Conservation (phyloP, 2,113 vertebrate genomes). For the Chloroceryle aenea region DNA sequence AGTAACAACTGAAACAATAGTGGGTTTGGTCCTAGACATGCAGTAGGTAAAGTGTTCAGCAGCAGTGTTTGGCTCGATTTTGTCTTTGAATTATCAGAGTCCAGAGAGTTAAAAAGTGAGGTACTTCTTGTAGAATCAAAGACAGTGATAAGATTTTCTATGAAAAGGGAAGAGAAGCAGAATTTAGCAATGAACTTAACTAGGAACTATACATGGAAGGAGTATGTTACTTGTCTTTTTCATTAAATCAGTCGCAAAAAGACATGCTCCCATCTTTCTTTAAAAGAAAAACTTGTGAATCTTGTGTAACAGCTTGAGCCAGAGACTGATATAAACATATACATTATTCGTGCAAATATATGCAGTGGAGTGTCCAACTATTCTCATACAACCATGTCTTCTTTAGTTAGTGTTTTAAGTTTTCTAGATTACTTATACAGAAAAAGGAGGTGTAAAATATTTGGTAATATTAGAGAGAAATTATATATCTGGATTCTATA, state of each 20-base stretch:
- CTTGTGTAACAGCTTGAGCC: not conserved
- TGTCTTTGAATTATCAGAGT: not conserved
- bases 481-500: not conserved
- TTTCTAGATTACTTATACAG: not conserved
- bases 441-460: not conserved
- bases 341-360: not conserved
- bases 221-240: rapidly evolving
- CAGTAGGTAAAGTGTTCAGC: not conserved
- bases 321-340: not conserved
- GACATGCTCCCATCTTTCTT: not conserved
- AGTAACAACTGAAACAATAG: not conserved
- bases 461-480: not conserved
- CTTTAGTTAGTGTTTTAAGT: not conserved
- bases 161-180: not conserved
- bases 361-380: not conserved
- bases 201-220: not conserved
- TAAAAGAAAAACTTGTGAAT: not conserved
- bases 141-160: not conserved
- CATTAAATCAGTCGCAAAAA: not conserved
- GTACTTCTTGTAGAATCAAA: not conserved
- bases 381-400: not conserved
- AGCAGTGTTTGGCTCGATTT: not conserved
- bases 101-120: not conserved
- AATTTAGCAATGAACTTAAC: not conserved
- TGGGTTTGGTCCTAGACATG: not conserved